Evolutionary conservation across 2,888 invertebrate genomes (phyloP).

Genomic region (Cryptophagus acutangulus): DNA sequence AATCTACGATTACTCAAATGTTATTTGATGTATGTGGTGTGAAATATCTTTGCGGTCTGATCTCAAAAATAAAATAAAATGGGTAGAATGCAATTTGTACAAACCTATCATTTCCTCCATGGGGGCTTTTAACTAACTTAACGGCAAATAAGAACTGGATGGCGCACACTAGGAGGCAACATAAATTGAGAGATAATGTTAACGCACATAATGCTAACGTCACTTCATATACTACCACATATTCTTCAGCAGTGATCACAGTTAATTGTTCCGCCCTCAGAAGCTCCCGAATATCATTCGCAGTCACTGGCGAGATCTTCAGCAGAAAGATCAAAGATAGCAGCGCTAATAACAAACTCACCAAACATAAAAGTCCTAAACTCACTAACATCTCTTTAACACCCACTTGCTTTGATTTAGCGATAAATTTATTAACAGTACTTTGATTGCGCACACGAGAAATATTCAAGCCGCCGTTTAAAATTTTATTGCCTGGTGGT

Average conservation of each 20-base stretch:
- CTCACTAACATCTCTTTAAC: slow-evolving; percentile 79
- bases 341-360: slow-evolving; percentile 76
- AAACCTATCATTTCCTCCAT: slow-evolving; percentile 65
- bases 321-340: slow-evolving; percentile 79
- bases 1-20: too few relatives aligned
- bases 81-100: too few relatives aligned
- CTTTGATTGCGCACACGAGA: slow-evolving; percentile 51
- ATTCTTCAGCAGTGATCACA: slow-evolving; percentile 68
- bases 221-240: slow-evolving; percentile 85
- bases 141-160: slow-evolving; percentile 92
- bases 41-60: too few relatives aligned
- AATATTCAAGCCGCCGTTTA: slow-evolving; percentile 57
- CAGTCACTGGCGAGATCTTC: slow-evolving; percentile 71
- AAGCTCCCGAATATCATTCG: slow-evolving; percentile 54
- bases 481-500: slow-evolving; percentile 35
- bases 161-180: slow-evolving; percentile 88
- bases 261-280: slow-evolving; percentile 54
- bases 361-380: slow-evolving; percentile 77
- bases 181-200: slow-evolving; percentile 81
- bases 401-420: slow-evolving; percentile 53
- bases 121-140: slow-evolving; percentile 81
- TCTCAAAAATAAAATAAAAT: too few relatives aligned
- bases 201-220: slow-evolving; percentile 85
- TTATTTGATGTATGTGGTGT: too few relatives aligned
- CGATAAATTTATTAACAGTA: slow-evolving; percentile 44